Evolutionary conservation across 2,797 vertebrate genomes (phyloP).

Genomic region (Gorsachius magnificus): DNA sequence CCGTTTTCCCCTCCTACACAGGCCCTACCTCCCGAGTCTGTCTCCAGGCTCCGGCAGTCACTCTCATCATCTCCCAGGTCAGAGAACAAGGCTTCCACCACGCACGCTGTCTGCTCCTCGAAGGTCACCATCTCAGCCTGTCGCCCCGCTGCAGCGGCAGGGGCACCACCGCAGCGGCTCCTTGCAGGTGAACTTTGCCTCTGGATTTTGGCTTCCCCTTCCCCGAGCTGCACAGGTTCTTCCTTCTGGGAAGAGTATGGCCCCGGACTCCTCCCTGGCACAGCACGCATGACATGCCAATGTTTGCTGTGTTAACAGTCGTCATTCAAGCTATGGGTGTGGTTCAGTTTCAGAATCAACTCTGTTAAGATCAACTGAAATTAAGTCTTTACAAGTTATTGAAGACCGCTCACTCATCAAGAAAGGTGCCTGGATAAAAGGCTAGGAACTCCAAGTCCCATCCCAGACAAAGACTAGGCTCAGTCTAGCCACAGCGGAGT

Average conservation of each 20-base stretch:
- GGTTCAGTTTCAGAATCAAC: background rate
- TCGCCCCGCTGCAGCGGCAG: background rate
- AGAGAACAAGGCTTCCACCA: conserved; percentile 23
- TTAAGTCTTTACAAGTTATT: background rate
- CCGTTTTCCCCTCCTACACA: too few relatives aligned
- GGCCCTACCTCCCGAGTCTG: background rate
- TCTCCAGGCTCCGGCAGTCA: background rate
- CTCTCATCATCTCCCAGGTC: background rate
- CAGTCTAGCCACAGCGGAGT: background rate
- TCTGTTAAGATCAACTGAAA: background rate
- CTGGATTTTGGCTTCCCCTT: background rate
- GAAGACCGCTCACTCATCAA: background rate
- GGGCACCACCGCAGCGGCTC: background rate
- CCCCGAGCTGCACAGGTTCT: too few relatives aligned
- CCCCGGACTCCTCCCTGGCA: background rate
- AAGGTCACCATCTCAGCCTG: conserved; percentile 44
- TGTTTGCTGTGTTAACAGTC: background rate
- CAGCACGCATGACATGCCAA: accelerated
- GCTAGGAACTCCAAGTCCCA: background rate
- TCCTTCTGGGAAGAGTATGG: background rate
- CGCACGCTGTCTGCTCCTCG: conserved; percentile 48
- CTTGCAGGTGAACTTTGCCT: background rate
- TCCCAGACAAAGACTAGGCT: background rate
- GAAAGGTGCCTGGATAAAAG: background rate
- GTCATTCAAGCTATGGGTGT: background rate